Evolutionary conservation across 2,113 vertebrate genomes (phyloP).

Genomic region (Noctilio leporinus): DNA sequence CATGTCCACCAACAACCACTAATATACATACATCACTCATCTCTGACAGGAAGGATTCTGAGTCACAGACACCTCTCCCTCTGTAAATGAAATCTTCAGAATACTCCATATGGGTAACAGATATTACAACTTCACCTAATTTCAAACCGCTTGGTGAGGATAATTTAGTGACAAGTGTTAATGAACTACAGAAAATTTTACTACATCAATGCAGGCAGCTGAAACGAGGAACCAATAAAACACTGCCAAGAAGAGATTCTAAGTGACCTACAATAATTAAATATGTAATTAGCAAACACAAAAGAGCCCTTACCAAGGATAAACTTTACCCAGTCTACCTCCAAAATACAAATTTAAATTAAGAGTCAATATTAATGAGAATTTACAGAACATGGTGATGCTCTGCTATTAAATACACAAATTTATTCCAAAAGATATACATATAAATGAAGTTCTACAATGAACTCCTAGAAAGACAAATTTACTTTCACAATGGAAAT

Average conservation of each 20-base stretch:
- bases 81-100: not conserved
- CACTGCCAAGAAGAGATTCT: not conserved
- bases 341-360: slow-evolving; percentile 18
- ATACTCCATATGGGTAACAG: not conserved
- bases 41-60: not conserved
- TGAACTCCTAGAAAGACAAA: not conserved
- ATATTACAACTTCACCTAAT: not conserved
- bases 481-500: not conserved
- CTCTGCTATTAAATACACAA: slow-evolving; percentile 19
- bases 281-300: not conserved
- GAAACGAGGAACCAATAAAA: slow-evolving; percentile 18
- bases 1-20: not conserved
- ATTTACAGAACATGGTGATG: not conserved
- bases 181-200: slow-evolving; percentile 6
- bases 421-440: not conserved
- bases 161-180: not conserved
- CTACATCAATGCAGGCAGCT: not conserved
- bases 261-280: not conserved
- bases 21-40: not conserved
- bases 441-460: slow-evolving; percentile 12
- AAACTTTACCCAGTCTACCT: not conserved
- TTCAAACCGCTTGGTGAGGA: not conserved
- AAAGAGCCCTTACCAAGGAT: not conserved
- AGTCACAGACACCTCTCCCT: not conserved
- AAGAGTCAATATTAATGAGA: not conserved